Percentiles rank a stretch among this genome's conserved stretches.
These are phyloP conservation scores for Acipenser oxyrinchus DNA, from an alignment of 2,797 vertebrate species.

Conservation along the genomic window DNA sequence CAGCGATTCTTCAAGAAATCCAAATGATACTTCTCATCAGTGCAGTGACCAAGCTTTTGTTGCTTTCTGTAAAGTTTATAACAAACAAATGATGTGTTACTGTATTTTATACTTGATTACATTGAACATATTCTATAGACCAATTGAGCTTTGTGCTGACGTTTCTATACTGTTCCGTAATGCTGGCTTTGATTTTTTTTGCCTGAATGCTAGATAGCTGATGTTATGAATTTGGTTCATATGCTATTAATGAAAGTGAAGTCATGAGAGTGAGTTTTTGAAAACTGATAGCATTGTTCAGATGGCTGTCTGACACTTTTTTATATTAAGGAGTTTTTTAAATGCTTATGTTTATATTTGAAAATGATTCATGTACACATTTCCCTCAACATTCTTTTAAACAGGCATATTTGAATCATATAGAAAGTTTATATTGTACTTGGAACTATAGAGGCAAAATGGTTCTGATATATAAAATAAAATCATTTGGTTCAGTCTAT, in stretches of 20 bases:
- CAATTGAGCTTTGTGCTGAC: neutral
- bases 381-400: too few relatives aligned
- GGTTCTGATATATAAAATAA: too few relatives aligned
- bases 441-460: too few relatives aligned
- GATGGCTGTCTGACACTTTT: neutral
- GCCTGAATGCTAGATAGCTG: neutral
- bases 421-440: too few relatives aligned
- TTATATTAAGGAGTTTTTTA: neutral
- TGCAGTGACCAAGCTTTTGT: neutral
- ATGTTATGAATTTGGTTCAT: neutral
- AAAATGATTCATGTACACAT: neutral
- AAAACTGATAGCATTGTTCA: neutral
- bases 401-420: too few relatives aligned
- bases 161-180: neutral
- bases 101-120: neutral
- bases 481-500: too few relatives aligned
- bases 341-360: neutral
- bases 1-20: too few relatives aligned
- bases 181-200: neutral
- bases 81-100: constrained; percentile 1
- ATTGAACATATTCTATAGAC: constrained; percentile 1
- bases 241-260: neutral
- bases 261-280: neutral
- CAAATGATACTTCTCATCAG: neutral
- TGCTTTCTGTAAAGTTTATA: neutral